Evolutionary conservation across 2,888 invertebrate species (phyloP).

Genomic region (Cactoblastis cactorum): DNA sequence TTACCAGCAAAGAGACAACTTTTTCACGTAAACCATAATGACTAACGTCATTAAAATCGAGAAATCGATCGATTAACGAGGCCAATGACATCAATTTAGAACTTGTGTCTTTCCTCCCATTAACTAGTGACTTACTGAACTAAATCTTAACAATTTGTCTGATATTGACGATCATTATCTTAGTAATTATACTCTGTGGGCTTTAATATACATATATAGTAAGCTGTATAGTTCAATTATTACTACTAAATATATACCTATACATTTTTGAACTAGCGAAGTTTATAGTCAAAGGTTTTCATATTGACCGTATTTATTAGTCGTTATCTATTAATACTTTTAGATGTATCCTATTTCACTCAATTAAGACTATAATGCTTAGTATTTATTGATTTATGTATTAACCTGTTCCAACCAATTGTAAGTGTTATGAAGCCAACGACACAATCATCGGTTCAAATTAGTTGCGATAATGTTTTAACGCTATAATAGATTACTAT

Average conservation of each 20-base stretch:
- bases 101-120: conserved; percentile 12
- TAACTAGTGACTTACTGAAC: conserved; percentile 19
- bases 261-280: conserved; percentile 16
- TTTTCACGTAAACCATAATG: conserved; percentile 76
- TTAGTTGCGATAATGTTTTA: neutral
- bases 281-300: conserved; percentile 8
- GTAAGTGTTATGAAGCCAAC: neutral
- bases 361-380: neutral
- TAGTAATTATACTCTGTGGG: conserved; percentile 27
- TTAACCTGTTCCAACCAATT: neutral
- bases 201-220: conserved; percentile 38
- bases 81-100: neutral
- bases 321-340: conserved; percentile 3
- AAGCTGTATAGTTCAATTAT: conserved; percentile 40
- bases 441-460: neutral
- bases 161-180: conserved; percentile 7
- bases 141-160: conserved; percentile 16
- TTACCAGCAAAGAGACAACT: conserved; percentile 92
- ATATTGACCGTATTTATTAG: conserved; percentile 7
- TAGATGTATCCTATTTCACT: neutral
- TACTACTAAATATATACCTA: conserved; percentile 19
- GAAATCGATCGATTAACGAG: conserved; percentile 3
- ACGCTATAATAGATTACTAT: too few relatives aligned
- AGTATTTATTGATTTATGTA: neutral
- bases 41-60: conserved; percentile 10